Evolutionary conservation across 1,140 invertebrate genomes (phyloP).

Genomic region (Hyphantria cunea): DNA sequence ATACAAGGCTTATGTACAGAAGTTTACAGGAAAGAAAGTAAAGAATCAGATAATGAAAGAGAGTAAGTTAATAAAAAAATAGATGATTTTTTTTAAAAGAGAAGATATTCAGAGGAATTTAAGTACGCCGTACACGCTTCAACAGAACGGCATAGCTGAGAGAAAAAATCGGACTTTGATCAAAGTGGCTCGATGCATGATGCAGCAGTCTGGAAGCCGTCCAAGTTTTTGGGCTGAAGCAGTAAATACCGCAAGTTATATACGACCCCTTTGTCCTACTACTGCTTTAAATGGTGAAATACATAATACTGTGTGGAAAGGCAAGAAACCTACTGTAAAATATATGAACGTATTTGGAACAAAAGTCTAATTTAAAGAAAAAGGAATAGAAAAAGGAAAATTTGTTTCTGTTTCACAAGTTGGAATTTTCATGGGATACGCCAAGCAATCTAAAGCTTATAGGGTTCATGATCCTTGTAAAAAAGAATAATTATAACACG

Average conservation of each 20-base stretch:
- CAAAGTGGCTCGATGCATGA: slow-evolving; percentile 38
- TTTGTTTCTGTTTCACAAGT: slow-evolving; percentile 20
- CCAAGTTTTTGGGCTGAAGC: no score
- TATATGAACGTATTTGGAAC: slow-evolving; percentile 34
- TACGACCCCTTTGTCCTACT: slow-evolving; percentile 22
- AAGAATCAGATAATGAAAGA: not conserved
- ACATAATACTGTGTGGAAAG: no score
- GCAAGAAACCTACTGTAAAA: slow-evolving; percentile 34
- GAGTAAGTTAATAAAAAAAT: not conserved
- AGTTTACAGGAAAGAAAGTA: slow-evolving; percentile 21
- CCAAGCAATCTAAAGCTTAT: slow-evolving; percentile 20
- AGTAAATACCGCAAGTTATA: slow-evolving; percentile 16
- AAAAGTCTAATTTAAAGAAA: slow-evolving; percentile 30
- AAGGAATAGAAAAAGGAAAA: slow-evolving; percentile 29
- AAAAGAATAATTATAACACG: slow-evolving; percentile 22
- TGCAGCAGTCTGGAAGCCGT: not conserved
- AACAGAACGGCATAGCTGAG: not conserved
- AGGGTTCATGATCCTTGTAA: slow-evolving; percentile 30
- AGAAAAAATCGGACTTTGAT: slow-evolving; percentile 22
- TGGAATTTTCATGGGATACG: slow-evolving; percentile 14
- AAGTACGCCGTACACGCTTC: not conserved
- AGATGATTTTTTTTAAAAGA: not conserved
- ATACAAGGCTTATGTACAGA: slow-evolving; percentile 35
- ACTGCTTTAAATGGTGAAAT: slow-evolving; percentile 19
- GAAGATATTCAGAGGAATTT: not conserved